Base-by-base conservation (phyloP, 2,797 vertebrate genomes). In the Morus bassanus region DNA sequence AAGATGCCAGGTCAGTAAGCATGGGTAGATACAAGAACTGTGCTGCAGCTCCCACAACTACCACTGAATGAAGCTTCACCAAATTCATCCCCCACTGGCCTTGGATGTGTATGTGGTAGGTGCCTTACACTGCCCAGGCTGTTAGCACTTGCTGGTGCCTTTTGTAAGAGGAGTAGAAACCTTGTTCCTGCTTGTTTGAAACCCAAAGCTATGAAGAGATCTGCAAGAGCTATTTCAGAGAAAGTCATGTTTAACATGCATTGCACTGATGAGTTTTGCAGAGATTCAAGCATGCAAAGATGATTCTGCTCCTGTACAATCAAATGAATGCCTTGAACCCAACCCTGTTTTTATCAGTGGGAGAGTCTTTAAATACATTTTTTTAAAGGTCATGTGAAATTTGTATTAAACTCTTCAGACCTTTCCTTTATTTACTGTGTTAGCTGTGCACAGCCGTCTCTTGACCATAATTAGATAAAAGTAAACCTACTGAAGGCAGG, bases 181-280 rank as follows among this genome's bases (percentile, higher is more conserved):
- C 43, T 61, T 67, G 28, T 83, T 88, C 18, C 25, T 76, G 23
- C 27, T 53, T 64, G 23, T 72, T 81, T 84, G 76, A 84, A 90
- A 28, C 22, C 25, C 57, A 30, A 30, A 72, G 41, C 63, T 76
- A 30, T 2, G 7, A 48, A 85, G 60, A 11, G 41, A 39, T 86
- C 21, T 23, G 54, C 54, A 63, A 54, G 51, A 87, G 30, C 50
- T 61, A 19, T 70, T 90, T 57, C 22, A 28, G 74, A 60, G 54
- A 51, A 77, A 70, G 46, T 17, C 1, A 0, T 3, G 28, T 72
- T 81, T 88, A 31, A 15, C 27, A 3, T 16, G 13, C 1, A 0
- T 89, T 41, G 12, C 45, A 11, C 56, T 22, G 53, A 35, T 45
- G 5, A 18, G 46, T 46, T 81, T 64, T 70, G 22, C 30, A 37